Conservation (phyloP, 2,797 vertebrate species). For the Coregonus ussuriensis region DNA sequence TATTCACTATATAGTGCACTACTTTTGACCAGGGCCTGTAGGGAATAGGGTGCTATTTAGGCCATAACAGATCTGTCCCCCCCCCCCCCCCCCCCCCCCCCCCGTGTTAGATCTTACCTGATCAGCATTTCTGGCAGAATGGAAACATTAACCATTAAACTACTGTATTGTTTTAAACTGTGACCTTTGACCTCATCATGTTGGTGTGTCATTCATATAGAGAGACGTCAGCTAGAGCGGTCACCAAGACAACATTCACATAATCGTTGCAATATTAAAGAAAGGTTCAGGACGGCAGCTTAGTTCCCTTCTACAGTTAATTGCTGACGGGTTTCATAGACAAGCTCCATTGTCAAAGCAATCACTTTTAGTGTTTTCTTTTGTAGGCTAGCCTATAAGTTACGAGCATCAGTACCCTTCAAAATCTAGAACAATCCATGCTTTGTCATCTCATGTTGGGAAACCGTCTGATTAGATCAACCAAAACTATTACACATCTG, state of each 20-base stretch:
- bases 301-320: not conserved
- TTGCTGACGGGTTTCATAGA: too few species aligned
- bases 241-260: conserved; percentile 8
- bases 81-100: conserved; percentile 7
- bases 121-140: conserved; percentile 64
- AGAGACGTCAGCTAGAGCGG: conserved; percentile 33
- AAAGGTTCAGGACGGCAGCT: not conserved
- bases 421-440: conserved; percentile 14
- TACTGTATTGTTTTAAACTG: conserved; percentile 43
- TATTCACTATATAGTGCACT: too few species aligned
- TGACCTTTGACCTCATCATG: conserved; percentile 25
- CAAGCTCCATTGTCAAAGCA: too few species aligned
- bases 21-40: too few species aligned
- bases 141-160: conserved; percentile 67
- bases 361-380: too few species aligned
- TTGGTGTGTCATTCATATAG: conserved; percentile 16
- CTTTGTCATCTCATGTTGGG: conserved; percentile 66
- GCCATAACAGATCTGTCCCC: conserved; percentile 61
- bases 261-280: not conserved
- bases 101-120: conserved; percentile 27
- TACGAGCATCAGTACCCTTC: not conserved
- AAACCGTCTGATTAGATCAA: not conserved
- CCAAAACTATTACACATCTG: too few species aligned
- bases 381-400: too few species aligned
- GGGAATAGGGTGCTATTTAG: not conserved